Conservation (phyloP, 2,113 vertebrate genomes). For the Corvus hawaiiensis region DNA sequence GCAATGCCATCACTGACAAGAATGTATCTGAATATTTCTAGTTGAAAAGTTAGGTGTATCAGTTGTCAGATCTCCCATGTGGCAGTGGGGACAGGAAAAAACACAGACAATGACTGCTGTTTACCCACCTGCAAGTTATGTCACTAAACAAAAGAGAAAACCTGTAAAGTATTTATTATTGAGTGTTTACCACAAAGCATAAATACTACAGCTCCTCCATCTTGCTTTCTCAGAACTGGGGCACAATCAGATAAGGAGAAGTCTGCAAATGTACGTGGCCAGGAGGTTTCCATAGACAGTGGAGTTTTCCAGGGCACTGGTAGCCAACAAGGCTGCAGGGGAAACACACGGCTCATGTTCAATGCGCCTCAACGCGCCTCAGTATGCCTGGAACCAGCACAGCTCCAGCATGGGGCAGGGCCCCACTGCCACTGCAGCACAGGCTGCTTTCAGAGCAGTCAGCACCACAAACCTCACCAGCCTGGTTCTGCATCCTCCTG, state of each 20-base stretch:
- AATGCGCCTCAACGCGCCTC: rapidly evolving
- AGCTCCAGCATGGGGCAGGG: background rate
- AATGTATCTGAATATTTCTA: background rate
- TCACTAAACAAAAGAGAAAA: background rate
- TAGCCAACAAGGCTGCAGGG: background rate
- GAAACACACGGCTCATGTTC: background rate
- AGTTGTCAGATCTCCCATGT: background rate
- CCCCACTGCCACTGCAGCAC: background rate
- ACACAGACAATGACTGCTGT: background rate
- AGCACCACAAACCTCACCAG: background rate
- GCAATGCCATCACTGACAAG: background rate
- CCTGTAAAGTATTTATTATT: background rate
- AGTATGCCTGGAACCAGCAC: rapidly evolving
- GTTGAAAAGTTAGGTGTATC: background rate
- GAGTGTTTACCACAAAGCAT: background rate
- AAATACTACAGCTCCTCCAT: background rate
- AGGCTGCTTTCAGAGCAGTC: background rate
- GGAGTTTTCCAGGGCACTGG: background rate
- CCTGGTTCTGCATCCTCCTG: background rate
- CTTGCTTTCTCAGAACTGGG: conserved; percentile 3
- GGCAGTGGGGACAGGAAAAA: background rate
- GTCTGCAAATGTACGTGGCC: background rate
- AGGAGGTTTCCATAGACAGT: background rate
- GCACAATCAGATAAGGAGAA: background rate
- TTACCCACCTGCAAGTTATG: background rate